Conservation (phyloP, 1,140 invertebrate species). For the Drosophila eugracilis region DNA sequence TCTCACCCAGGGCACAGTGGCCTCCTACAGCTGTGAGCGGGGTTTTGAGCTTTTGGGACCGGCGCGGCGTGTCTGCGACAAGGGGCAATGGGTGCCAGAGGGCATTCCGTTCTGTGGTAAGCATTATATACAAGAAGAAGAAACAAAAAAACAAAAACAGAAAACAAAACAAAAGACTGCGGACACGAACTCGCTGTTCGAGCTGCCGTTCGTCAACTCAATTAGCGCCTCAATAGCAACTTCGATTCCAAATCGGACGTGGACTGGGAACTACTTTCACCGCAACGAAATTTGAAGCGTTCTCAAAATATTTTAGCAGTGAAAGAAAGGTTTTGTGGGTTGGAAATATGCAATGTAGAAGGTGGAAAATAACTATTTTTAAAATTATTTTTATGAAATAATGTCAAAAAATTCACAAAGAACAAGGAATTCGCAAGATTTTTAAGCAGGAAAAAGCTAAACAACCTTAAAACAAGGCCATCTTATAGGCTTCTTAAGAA, state of each 20-base stretch:
- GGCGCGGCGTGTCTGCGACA: constrained; percentile 90
- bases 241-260: constrained; percentile 22
- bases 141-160: constrained; percentile 4
- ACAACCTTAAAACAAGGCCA: background rate
- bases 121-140: constrained; percentile 78
- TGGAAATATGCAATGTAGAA: too few relatives aligned
- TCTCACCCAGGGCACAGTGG: constrained; percentile 89
- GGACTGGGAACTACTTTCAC: constrained; percentile 59
- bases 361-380: too few relatives aligned
- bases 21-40: constrained; percentile 94
- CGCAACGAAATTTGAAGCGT: constrained; percentile 57
- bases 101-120: constrained; percentile 98
- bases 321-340: background rate
- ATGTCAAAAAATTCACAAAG: too few relatives aligned
- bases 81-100: constrained; percentile 94
- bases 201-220: constrained; percentile 42
- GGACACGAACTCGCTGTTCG: constrained; percentile 63
- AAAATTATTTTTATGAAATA: too few relatives aligned
- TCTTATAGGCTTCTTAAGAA: background rate
- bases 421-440: background rate
- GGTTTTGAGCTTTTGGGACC: constrained; percentile 97
- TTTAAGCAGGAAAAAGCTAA: background rate
- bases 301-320: constrained; percentile 57
- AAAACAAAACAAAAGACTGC: constrained; percentile 67
- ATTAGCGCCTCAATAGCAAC: constrained; percentile 49